Evolutionary conservation across 2,888 invertebrate species (phyloP).

Genomic region (Gari tellinella): DNA sequence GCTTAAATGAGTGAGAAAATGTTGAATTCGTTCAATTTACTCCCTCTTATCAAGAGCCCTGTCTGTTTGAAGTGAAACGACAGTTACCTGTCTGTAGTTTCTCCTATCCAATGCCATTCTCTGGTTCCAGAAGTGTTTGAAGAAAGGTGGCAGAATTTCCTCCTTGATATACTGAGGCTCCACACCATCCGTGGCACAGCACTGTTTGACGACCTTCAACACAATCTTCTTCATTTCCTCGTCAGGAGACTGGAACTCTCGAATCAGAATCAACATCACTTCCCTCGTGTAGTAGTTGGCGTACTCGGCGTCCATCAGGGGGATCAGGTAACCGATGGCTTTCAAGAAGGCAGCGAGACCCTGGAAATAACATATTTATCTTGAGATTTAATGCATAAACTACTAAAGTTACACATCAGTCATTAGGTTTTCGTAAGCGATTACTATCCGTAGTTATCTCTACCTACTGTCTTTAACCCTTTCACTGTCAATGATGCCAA

Average conservation of each 20-base stretch:
- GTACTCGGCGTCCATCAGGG: slow-evolving; percentile 99
- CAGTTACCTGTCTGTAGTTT: slow-evolving; percentile 93
- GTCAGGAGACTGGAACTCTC: slow-evolving; percentile 99
- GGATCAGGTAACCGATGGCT: slow-evolving; percentile 99
- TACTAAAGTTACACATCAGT: too few relatives aligned
- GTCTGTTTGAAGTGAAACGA: too few relatives aligned
- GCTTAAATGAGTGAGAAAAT: too few relatives aligned
- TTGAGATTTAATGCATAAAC: too few relatives aligned
- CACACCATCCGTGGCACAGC: slow-evolving; percentile 99
- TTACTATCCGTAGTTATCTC: too few relatives aligned
- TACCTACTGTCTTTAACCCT: too few relatives aligned
- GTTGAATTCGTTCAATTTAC: too few relatives aligned
- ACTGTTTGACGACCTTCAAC: slow-evolving; percentile 99
- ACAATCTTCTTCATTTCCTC: slow-evolving; percentile 99
- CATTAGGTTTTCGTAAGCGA: too few relatives aligned
- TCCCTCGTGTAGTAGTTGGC: slow-evolving; percentile 99
- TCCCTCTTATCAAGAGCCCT: too few relatives aligned
- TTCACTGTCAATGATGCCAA: too few relatives aligned
- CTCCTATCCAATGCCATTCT: slow-evolving; percentile 99
- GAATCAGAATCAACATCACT: slow-evolving; percentile 99
- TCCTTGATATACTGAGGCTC: slow-evolving; percentile 99
- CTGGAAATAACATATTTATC: too few relatives aligned
- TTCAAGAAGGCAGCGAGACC: slow-evolving; percentile 99
- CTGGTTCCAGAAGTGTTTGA: slow-evolving; percentile 99
- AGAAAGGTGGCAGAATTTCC: slow-evolving; percentile 99